A percentile compares a stretch with the other conserved stretches of the same genome.
These are phyloP conservation scores for Eupithecia exiguata DNA, from an alignment of 2,888 invertebrate species.

Conservation along the genomic window DNA sequence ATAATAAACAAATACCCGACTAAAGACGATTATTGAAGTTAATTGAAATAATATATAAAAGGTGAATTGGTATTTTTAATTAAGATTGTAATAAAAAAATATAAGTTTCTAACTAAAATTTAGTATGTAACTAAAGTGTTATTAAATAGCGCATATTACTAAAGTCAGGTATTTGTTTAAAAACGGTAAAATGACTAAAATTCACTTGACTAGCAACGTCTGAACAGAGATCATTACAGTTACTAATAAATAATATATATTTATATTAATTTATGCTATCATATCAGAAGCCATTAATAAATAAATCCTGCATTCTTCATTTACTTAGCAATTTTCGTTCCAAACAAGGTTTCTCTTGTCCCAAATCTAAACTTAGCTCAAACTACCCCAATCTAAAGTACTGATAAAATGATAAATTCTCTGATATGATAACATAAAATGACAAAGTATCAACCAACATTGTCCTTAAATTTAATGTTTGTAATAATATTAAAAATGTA, in stretches of 20 bases:
- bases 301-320: neutral
- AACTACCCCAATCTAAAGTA: slow-evolving; percentile 6
- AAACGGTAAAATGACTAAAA: slow-evolving; percentile 63
- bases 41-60: neutral
- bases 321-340: neutral
- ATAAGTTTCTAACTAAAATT: neutral
- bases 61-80: neutral
- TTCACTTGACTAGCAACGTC: slow-evolving; percentile 79
- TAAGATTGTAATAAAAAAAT: neutral
- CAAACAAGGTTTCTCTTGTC: neutral
- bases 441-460: neutral
- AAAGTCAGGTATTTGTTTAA: slow-evolving; percentile 32
- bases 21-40: neutral
- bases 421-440: slow-evolving; percentile 7
- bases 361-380: neutral
- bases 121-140: neutral
- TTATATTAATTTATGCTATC: slow-evolving; percentile 18
- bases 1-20: slow-evolving; percentile 24
- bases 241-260: slow-evolving; percentile 23
- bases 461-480: slow-evolving; percentile 17
- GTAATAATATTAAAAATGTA: slow-evolving; percentile 25
- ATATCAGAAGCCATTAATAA: slow-evolving; percentile 1
- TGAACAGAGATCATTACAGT: slow-evolving; percentile 71
- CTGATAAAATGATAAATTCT: neutral
- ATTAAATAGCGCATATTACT: neutral